phyloP scores from a whole-genome alignment of 2,113 vertebrate genomes.

The Eulacestoma nigropectus region DNA sequence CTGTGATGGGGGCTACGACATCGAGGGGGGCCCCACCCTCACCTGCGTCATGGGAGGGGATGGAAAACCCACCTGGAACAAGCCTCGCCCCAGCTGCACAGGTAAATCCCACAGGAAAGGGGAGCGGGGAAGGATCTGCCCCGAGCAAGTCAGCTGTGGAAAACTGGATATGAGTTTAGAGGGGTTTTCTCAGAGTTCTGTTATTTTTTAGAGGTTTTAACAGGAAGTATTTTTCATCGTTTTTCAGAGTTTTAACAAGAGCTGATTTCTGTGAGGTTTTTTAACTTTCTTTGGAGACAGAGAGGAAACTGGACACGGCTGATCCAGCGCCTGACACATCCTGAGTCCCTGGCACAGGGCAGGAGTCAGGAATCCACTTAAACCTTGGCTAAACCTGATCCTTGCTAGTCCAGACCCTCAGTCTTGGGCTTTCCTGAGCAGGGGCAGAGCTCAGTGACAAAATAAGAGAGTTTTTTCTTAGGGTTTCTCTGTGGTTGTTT shows the following conservation, averaged over 20 bases:
- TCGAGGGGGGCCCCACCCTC: slow-evolving; percentile 85
- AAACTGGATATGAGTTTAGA: rapidly evolving
- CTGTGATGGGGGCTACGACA: slow-evolving; percentile 90
- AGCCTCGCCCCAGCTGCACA: slow-evolving; percentile 87
- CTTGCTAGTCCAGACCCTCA: neutral
- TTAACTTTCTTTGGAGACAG: neutral
- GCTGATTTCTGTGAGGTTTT: neutral
- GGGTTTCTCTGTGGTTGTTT: neutral
- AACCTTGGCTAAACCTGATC: neutral
- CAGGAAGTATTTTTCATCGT: rapidly evolving
- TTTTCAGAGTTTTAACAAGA: neutral
- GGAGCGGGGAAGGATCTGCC: rapidly evolving
- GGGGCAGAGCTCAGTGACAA: neutral
- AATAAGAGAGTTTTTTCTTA: neutral
- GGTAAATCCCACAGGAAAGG: slow-evolving; percentile 57
- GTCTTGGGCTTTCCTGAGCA: rapidly evolving
- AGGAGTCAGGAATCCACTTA: neutral
- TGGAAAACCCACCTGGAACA: slow-evolving; percentile 92
- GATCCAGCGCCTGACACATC: neutral
- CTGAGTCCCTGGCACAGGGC: neutral
- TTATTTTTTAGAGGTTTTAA: rapidly evolving
- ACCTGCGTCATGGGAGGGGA: slow-evolving; percentile 91
- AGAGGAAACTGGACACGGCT: rapidly evolving
- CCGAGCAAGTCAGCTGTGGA: rapidly evolving
- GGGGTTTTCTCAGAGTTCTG: rapidly evolving